Conservation (phyloP, 2,888 invertebrate species). For the Laothoe populi region DNA sequence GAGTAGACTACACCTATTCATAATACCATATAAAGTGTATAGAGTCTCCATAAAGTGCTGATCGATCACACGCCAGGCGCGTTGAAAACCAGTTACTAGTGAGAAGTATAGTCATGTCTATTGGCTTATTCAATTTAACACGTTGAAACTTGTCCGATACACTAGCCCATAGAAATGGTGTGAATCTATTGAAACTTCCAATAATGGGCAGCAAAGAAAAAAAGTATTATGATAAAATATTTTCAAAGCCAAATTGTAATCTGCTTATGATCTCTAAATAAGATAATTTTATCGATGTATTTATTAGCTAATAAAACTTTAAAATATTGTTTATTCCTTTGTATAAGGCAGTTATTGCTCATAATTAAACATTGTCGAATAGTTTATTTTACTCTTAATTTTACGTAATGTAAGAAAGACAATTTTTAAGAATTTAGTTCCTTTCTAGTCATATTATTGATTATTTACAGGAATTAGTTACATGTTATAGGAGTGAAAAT, state of each 20-base stretch:
- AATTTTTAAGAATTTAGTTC: slow-evolving; percentile 32
- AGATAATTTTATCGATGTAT: slow-evolving; percentile 17
- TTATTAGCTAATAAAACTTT: slow-evolving; percentile 18
- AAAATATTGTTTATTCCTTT: slow-evolving; percentile 9
- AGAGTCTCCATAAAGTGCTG: too few species aligned
- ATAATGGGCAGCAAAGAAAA: neutral
- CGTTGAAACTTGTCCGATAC: too few species aligned
- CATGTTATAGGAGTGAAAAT: neutral
- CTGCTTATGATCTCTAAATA: slow-evolving; percentile 19
- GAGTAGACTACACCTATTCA: too few species aligned
- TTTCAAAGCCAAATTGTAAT: slow-evolving; percentile 13
- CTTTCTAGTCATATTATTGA: slow-evolving; percentile 49
- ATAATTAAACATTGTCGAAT: slow-evolving; percentile 34
- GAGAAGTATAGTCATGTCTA: too few species aligned
- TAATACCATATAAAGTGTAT: too few species aligned
- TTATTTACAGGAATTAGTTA: neutral
- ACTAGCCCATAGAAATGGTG: too few species aligned
- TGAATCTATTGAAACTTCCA: neutral
- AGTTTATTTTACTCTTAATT: slow-evolving; percentile 23
- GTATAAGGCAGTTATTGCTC: slow-evolving; percentile 28
- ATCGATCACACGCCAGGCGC: too few species aligned
- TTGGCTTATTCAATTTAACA: too few species aligned
- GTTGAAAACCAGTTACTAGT: too few species aligned
- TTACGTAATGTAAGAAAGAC: slow-evolving; percentile 31
- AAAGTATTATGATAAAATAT: slow-evolving; percentile 16